Evolutionary conservation across 2,888 invertebrate species (phyloP).

Genomic region (Rhaphigaster nebulosa): DNA sequence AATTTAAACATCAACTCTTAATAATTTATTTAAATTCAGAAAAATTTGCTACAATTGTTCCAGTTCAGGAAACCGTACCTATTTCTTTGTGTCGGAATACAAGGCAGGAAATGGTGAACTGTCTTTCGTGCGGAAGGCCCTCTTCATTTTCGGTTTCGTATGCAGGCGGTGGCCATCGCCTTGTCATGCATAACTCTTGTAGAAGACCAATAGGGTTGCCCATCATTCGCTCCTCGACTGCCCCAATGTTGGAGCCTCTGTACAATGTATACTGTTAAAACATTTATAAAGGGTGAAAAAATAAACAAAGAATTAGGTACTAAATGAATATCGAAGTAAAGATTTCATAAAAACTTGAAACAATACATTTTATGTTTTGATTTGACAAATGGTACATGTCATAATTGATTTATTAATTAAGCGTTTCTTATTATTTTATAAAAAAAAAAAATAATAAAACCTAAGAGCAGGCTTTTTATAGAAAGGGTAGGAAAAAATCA

Average conservation of each 20-base stretch:
- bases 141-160: slow-evolving; percentile 92
- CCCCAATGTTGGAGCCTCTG: slow-evolving; percentile 17
- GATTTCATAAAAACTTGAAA: neutral
- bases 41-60: neutral
- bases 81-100: slow-evolving; percentile 86
- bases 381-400: neutral
- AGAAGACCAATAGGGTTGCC: slow-evolving; percentile 96
- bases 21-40: neutral
- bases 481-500: too few species aligned
- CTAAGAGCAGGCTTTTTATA: too few species aligned
- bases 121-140: slow-evolving; percentile 92
- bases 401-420: too few species aligned
- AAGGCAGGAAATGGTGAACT: slow-evolving; percentile 92
- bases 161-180: slow-evolving; percentile 94
- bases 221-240: slow-evolving; percentile 82
- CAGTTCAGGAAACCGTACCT: slow-evolving; percentile 66
- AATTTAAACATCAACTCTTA: neutral
- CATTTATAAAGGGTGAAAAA: neutral
- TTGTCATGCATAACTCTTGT: slow-evolving; percentile 96
- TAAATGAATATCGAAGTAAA: neutral
- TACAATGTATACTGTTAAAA: neutral
- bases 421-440: too few species aligned
- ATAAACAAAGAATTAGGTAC: neutral
- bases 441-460: too few species aligned
- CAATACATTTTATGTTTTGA: neutral